phyloP scores from a whole-genome alignment of 2,113 vertebrate genomes.

The Donacobius atricapilla region DNA sequence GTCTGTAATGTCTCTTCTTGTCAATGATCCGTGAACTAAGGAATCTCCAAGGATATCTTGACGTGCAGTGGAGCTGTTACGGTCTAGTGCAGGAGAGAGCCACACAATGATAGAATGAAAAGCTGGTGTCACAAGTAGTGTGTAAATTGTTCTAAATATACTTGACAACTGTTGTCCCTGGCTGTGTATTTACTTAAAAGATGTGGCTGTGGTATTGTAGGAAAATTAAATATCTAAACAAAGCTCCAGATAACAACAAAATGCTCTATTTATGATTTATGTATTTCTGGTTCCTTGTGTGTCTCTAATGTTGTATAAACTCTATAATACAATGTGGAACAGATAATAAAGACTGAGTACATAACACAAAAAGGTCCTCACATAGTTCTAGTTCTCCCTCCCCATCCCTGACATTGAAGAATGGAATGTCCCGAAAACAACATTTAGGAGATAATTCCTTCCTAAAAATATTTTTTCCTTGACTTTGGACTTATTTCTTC shows the following conservation, averaged over 20 bases:
- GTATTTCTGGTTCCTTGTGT: neutral
- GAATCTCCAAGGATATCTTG: conserved; percentile 31
- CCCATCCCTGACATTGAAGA: neutral
- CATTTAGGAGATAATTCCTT: neutral
- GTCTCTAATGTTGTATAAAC: neutral
- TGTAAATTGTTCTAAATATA: neutral
- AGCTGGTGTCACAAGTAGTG: neutral
- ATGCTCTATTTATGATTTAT: neutral
- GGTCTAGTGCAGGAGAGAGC: neutral
- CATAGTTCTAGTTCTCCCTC: neutral
- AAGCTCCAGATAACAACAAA: neutral
- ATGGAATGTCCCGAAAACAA: neutral
- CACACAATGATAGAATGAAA: neutral
- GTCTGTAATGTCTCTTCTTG: conserved; percentile 28
- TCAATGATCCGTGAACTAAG: conserved; percentile 24
- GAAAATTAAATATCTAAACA: neutral
- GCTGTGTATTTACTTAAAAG: neutral
- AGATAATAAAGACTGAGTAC: neutral
- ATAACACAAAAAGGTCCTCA: neutral
- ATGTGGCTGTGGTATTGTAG: neutral
- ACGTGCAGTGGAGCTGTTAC: neutral
- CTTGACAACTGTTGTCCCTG: neutral
- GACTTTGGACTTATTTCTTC: neutral
- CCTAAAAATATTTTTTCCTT: neutral
- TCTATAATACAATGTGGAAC: neutral